Conservation (phyloP, 2,113 vertebrate genomes). For the Oceanodroma tethys region DNA sequence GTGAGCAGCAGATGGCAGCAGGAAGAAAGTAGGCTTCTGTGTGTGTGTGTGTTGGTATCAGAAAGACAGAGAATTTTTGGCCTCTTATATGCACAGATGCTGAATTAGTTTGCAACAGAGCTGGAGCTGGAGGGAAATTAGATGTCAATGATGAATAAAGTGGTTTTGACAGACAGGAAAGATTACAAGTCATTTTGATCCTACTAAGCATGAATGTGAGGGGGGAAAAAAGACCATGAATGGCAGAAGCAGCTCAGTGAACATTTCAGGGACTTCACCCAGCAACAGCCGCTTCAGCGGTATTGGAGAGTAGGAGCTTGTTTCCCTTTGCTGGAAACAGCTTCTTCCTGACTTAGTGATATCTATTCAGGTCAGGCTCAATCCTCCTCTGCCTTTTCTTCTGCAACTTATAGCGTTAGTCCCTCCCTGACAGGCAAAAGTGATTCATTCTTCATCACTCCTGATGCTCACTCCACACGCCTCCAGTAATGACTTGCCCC, state of each 20-base stretch:
- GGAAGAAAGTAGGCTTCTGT: neutral
- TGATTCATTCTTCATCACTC: neutral
- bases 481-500: neutral
- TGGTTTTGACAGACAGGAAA: slow-evolving; percentile 61
- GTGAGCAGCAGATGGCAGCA: slow-evolving; percentile 39
- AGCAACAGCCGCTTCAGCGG: neutral
- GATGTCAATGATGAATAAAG: slow-evolving; percentile 54
- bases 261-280: neutral
- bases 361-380: neutral
- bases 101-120: slow-evolving; percentile 50
- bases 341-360: neutral
- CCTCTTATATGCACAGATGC: slow-evolving; percentile 7
- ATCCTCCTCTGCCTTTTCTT: neutral
- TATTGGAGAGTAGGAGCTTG: neutral
- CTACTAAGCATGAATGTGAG: slow-evolving; percentile 28
- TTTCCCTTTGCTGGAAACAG: neutral
- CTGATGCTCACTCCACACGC: neutral
- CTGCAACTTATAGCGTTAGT: neutral
- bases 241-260: slow-evolving; percentile 26
- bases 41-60: neutral
- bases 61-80: slow-evolving; percentile 18
- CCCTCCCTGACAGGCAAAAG: neutral
- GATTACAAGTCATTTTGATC: slow-evolving; percentile 56
- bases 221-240: neutral
- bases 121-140: slow-evolving; percentile 58